Evolutionary conservation across 2,113 vertebrate species (phyloP).

Genomic region (Callospermophilus lateralis): DNA sequence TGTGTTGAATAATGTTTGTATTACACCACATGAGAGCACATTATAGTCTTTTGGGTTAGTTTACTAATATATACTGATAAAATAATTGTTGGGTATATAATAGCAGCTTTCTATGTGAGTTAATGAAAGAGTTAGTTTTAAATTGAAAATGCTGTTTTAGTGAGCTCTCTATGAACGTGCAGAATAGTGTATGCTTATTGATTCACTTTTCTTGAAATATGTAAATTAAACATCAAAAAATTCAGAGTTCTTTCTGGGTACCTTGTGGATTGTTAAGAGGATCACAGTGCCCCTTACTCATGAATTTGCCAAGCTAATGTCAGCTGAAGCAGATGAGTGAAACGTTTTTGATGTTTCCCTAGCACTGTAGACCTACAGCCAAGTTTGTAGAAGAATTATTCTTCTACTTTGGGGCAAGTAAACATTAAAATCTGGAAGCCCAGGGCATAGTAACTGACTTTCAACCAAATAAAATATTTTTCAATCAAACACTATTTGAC

Average conservation of each 20-base stretch:
- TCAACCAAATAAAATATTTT: conserved; percentile 82
- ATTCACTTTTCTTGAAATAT: conserved; percentile 63
- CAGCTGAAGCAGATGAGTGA: conserved; percentile 28
- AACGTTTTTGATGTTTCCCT: conserved; percentile 23
- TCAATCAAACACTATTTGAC: conserved; percentile 81
- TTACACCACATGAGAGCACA: conserved; percentile 5
- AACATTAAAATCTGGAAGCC: conserved; percentile 77
- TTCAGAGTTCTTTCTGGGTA: background rate
- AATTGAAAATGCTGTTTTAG: conserved; percentile 60
- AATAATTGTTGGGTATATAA: conserved; percentile 55
- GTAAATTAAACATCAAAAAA: conserved; percentile 60
- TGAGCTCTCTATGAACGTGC: conserved; percentile 15
- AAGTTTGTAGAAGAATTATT: conserved; percentile 52
- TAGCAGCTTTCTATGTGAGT: conserved; percentile 49
- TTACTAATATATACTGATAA: conserved; percentile 63
- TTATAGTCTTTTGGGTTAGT: conserved; percentile 48
- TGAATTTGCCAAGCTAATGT: conserved; percentile 11
- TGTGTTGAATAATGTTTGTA: conserved; percentile 71
- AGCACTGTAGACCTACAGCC: conserved; percentile 43
- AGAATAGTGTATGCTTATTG: background rate
- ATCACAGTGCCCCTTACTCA: background rate
- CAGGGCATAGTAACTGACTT: conserved; percentile 75
- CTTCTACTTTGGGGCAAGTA: conserved; percentile 76
- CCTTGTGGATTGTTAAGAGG: background rate
- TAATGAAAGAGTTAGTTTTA: conserved; percentile 51